Base-by-base conservation (phyloP, 2,888 invertebrate genomes). In the Spodoptera picta region DNA sequence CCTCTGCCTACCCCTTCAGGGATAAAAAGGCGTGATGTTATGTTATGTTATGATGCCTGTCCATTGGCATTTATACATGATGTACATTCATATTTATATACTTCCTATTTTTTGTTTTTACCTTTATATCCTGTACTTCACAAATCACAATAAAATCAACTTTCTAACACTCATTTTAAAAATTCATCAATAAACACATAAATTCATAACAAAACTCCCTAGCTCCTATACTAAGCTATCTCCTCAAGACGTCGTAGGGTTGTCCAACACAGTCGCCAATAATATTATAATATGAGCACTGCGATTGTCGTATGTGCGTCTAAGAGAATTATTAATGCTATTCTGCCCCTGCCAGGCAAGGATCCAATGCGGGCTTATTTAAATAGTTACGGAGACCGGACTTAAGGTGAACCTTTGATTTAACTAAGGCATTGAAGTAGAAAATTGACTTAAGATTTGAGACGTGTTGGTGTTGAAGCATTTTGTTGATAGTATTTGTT, bases 251-350 rank as follows among this genome's bases (percentile, higher is more conserved):
- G 73, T 80, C 75, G 80, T 79, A 92, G 92, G 92, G 92, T 85
- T 94, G 93, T 92, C 93, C 80, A 81, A 85, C 79, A 79, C 93
- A 94, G 92, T 90, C 86, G 73, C 82, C 88, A 85, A 87, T 90
- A 91, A 91, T 91, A 92, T 90, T 91, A 92, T 92, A 92, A 90
- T 89, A 88, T 87, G 86, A 87, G 85, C 80, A 79, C 85, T 91
- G 90, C 84, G 85, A 89, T 87, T 92, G 92, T 91, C 93, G 92
- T 92, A 91, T 92, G 93, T 92, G 92, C 85, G 92, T 92, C 93
- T 91, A 83, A 92, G 84, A 85, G 93, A 92, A 94, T 94, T 94
- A 93, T 92, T 94, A 89, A 94, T 91, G 93, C 90, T 76, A 73
- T 78, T 83, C 84, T 86, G 89, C 88, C 83, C 87, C 81, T 86